Conservation (phyloP, 2,888 invertebrate species). For the Lasiommata megera region DNA sequence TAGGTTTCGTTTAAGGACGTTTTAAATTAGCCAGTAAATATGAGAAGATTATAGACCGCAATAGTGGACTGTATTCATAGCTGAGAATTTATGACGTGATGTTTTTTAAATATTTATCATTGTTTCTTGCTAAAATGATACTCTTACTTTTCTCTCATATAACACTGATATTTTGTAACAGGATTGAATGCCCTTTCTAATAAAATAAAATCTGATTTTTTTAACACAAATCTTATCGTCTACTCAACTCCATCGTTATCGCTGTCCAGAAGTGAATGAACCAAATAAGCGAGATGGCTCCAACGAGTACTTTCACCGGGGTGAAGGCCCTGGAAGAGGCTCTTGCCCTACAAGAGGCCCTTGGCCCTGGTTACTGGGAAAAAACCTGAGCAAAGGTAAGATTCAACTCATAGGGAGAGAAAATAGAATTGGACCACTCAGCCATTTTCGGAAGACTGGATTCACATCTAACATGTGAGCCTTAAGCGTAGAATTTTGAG, state of each 20-base stretch:
- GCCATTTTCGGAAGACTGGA: not conserved
- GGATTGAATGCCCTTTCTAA: too few relatives aligned
- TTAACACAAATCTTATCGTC: not conserved
- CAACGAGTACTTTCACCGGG: conserved; percentile 73
- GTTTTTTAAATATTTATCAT: too few relatives aligned
- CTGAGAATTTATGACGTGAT: too few relatives aligned
- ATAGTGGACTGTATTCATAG: too few relatives aligned
- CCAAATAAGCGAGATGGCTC: conserved; percentile 72
- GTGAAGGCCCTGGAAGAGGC: conserved; percentile 54
- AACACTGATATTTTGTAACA: too few relatives aligned
- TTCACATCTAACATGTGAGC: not conserved
- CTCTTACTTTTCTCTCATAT: too few relatives aligned
- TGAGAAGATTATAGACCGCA: too few relatives aligned
- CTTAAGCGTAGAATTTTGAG: too few relatives aligned
- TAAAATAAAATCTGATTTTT: too few relatives aligned
- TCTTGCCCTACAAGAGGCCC: conserved; percentile 42
- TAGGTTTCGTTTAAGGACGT: too few relatives aligned
- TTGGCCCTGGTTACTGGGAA: conserved; percentile 55
- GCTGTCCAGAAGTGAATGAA: conserved; percentile 67
- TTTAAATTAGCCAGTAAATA: too few relatives aligned
- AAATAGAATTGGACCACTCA: not conserved
- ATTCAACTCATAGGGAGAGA: conserved; percentile 1
- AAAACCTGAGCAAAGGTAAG: conserved; percentile 50
- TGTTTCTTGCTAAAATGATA: too few relatives aligned
- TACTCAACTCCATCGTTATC: conserved; percentile 5